A percentile compares a stretch with the other conserved stretches of the same genome.
These are phyloP conservation scores for Channa maculata DNA, from an alignment of 2,113 vertebrate species.

Conservation along the genomic window DNA sequence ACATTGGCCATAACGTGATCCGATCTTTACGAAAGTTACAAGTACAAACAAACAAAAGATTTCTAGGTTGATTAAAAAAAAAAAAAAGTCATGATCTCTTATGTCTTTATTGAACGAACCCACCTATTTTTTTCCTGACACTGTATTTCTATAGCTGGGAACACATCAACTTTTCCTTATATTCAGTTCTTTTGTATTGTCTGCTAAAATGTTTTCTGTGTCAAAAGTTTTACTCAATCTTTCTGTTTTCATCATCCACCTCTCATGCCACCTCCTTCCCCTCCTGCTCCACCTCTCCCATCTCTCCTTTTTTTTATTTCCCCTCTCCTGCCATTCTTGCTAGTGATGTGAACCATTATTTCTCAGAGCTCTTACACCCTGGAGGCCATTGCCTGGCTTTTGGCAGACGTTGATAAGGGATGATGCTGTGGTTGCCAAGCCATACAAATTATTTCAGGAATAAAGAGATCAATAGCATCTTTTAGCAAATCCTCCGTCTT, in stretches of 20 bases:
- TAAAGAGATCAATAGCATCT: conserved; percentile 79
- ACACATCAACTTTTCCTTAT: not conserved
- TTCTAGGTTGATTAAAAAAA: too few relatives aligned
- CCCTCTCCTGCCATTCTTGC: conserved; percentile 48
- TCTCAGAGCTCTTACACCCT: conserved; percentile 64
- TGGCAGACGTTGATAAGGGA: conserved; percentile 76
- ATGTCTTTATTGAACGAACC: too few relatives aligned
- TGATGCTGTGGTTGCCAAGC: conserved; percentile 64
- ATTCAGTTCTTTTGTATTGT: not conserved
- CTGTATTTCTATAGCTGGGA: not conserved
- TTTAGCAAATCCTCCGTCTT: conserved; percentile 62
- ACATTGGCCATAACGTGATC: too few relatives aligned
- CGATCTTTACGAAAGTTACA: too few relatives aligned
- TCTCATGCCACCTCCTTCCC: conserved; percentile 29
- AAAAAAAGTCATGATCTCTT: too few relatives aligned
- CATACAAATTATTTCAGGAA: conserved; percentile 77
- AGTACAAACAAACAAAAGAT: too few relatives aligned
- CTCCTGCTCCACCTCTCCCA: conserved; percentile 26
- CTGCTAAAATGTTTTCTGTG: conserved; percentile 4
- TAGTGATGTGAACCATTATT: conserved; percentile 70
- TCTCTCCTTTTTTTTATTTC: conserved; percentile 44
- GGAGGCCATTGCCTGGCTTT: conserved; percentile 68
- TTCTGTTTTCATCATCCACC: conserved; percentile 13
- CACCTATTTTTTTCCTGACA: too few relatives aligned
- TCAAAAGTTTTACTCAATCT: conserved; percentile 43